Evolutionary conservation across 1,140 invertebrate genomes (phyloP).

Genomic region (Cyphomyrmex costatus): DNA sequence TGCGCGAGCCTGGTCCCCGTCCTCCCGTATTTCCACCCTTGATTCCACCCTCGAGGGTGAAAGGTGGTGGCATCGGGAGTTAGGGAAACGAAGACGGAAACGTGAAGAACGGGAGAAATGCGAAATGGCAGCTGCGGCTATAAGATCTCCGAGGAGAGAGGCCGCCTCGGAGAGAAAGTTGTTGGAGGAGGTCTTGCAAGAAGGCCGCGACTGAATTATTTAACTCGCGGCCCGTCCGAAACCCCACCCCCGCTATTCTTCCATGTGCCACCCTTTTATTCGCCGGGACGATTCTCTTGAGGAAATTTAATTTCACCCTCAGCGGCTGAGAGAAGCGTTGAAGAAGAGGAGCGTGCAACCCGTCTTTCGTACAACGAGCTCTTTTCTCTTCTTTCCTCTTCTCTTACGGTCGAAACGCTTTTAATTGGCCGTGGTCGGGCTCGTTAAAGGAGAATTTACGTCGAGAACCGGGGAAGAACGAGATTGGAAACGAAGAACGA

Average conservation of each 20-base stretch:
- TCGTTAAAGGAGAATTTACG: constrained; percentile 63
- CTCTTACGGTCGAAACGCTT: constrained; percentile 58
- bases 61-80: constrained; percentile 15
- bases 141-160: background rate
- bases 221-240: constrained; percentile 69
- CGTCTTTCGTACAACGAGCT: constrained; percentile 37
- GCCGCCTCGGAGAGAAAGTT: constrained; percentile 61
- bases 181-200: constrained; percentile 62
- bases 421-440: constrained; percentile 65
- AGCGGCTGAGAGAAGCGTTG: constrained; percentile 25
- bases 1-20: background rate
- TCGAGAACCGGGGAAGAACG: constrained; percentile 31
- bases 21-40: constrained; percentile 27
- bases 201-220: constrained; percentile 79
- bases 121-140: constrained; percentile 71
- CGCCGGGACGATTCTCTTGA: constrained; percentile 53
- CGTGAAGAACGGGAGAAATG: constrained; percentile 65
- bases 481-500: constrained; percentile 61
- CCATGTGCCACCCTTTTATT: constrained; percentile 51
- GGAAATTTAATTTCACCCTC: constrained; percentile 80
- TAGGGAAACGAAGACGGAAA: constrained; percentile 40
- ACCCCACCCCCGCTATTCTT: constrained; percentile 26
- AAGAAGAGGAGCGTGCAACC: constrained; percentile 39
- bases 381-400: constrained; percentile 6
- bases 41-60: constrained; percentile 36